Conservation (phyloP, 2,797 vertebrate genomes). For the Sphenodon punctatus region DNA sequence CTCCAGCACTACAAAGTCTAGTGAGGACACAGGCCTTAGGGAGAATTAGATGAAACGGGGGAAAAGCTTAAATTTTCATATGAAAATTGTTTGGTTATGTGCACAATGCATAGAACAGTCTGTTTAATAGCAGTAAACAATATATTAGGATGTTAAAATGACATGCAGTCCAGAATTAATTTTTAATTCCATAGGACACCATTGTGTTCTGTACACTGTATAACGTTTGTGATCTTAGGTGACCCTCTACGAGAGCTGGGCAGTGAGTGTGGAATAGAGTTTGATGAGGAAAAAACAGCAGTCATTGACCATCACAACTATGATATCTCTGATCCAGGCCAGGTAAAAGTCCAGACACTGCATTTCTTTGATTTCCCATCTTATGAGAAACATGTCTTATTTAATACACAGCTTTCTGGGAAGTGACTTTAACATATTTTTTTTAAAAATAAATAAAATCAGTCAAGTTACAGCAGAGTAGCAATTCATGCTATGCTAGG, state of each 20-base stretch:
- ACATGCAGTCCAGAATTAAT: background rate
- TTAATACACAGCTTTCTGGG: too few relatives aligned
- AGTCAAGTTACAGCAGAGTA: too few relatives aligned
- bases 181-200: rapidly evolving
- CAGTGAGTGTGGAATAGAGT: conserved; percentile 97
- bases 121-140: rapidly evolving
- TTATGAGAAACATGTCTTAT: too few relatives aligned
- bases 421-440: too few relatives aligned
- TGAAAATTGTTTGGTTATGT: background rate
- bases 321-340: conserved; percentile 91
- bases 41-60: background rate
- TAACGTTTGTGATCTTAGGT: conserved; percentile 67
- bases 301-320: conserved; percentile 98
- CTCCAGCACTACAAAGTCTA: too few relatives aligned
- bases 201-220: rapidly evolving
- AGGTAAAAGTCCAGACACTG: conserved; percentile 81
- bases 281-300: conserved; percentile 94
- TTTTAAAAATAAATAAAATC: too few relatives aligned
- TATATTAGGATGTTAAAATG: rapidly evolving
- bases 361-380: too few relatives aligned
- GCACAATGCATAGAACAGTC: rapidly evolving
- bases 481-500: too few relatives aligned
- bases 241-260: conserved; percentile 96
- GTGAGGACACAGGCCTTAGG: background rate
- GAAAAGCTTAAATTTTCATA: rapidly evolving